Conservation (phyloP, 2,113 vertebrate species). For the Scophthalmus maximus region DNA sequence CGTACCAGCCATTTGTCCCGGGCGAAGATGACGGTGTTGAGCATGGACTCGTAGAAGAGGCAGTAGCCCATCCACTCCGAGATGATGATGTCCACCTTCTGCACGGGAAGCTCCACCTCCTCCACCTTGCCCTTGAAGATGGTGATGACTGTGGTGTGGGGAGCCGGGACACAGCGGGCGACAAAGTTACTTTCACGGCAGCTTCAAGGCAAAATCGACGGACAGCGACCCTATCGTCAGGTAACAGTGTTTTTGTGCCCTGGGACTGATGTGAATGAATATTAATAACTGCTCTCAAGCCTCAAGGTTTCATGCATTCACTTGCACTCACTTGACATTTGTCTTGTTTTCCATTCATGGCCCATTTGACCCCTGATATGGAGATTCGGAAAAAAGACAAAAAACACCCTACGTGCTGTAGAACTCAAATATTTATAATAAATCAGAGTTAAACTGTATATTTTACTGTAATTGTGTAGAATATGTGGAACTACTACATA, state of each 20-base stretch:
- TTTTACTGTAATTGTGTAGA: too few relatives aligned
- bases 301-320: neutral
- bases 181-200: slow-evolving; percentile 38
- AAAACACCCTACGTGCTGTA: too few relatives aligned
- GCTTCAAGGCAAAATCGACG: too few relatives aligned
- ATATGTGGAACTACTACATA: too few relatives aligned
- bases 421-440: too few relatives aligned
- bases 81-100: slow-evolving; percentile 98
- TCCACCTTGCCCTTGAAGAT: slow-evolving; percentile 99
- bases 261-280: too few relatives aligned
- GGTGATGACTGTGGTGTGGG: slow-evolving; percentile 89
- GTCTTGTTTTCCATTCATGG: slow-evolving; percentile 7
- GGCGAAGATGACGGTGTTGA: slow-evolving; percentile 98
- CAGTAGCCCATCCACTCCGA: slow-evolving; percentile 99
- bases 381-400: neutral
- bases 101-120: slow-evolving; percentile 96
- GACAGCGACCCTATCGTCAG: too few relatives aligned
- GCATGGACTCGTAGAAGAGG: slow-evolving; percentile 99
- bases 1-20: slow-evolving; percentile 98
- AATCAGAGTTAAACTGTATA: too few relatives aligned
- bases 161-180: slow-evolving; percentile 47
- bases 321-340: neutral
- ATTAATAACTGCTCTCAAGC: slow-evolving; percentile 33
- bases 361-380: slow-evolving; percentile 1
- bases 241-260: too few relatives aligned